Percentiles rank a stretch among this genome's conserved stretches.
Conservation (phyloP, 2,888 invertebrate species). For the Nycteola revayana region DNA sequence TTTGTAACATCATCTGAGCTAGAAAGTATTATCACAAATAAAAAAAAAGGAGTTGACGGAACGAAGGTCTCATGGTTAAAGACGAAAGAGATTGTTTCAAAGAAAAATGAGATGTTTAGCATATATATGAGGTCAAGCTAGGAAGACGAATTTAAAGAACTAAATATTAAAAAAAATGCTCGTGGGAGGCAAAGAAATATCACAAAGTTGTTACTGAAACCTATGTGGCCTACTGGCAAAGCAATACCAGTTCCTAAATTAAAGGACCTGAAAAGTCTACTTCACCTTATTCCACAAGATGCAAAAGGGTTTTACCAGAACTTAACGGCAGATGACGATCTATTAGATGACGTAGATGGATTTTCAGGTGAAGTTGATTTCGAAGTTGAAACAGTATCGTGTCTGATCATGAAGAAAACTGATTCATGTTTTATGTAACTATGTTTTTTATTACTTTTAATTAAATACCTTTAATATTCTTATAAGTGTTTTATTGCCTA, state of each 20-base stretch:
- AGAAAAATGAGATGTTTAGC: constrained; percentile 2
- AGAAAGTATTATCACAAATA: constrained; percentile 2
- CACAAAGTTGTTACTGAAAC: constrained; percentile 3
- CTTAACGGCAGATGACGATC: constrained; percentile 6
- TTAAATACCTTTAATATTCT: constrained; percentile 1
- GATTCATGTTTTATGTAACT: not conserved
- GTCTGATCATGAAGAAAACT: constrained; percentile 4
- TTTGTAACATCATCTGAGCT: constrained; percentile 8
- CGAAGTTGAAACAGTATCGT: constrained; percentile 4
- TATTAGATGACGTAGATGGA: constrained; percentile 8
- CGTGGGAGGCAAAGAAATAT: constrained; percentile 2
- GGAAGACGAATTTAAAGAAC: constrained; percentile 2
- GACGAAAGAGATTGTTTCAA: constrained; percentile 4
- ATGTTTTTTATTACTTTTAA: constrained; percentile 3
- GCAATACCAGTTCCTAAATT: constrained; percentile 8
- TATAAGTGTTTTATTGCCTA: constrained; percentile 1
- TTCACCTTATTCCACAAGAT: constrained; percentile 13
- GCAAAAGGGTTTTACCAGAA: constrained; percentile 8
- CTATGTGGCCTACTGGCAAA: constrained; percentile 7
- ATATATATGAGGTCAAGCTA: constrained; percentile 3
- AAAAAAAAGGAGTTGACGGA: constrained; percentile 3
- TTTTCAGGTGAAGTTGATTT: constrained; percentile 6
- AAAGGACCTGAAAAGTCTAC: constrained; percentile 12
- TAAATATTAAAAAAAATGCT: constrained; percentile 4
- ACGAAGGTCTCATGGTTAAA: constrained; percentile 4